Evolutionary conservation across 2,113 vertebrate species (phyloP), one percentile per base, ranked within the genome.

Genomic region (Cygnus buccinator): DNA sequence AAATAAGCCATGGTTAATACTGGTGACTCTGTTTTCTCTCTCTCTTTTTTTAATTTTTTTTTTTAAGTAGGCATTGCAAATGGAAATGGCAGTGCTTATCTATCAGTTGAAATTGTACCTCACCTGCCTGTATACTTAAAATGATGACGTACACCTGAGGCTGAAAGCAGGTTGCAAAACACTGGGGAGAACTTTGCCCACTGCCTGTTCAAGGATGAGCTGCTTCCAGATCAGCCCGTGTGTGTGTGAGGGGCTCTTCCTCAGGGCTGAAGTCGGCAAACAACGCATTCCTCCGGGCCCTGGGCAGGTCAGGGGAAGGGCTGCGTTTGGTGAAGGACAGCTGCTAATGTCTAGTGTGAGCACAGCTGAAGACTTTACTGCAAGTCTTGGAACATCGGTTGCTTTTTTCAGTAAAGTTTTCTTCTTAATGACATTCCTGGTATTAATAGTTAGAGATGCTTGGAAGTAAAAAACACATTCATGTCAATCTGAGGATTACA

Each of bases 401-500:
- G 44, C 5, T 55, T 26, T 44, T 73, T 66, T 37, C 22, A 46
- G 58, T 66, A 33, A 84, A 66, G 23, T 39, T 92, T 87, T 73
- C 61, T 55, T 95, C 54, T 58, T 91, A 87, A 67, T 43, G 28
- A 23, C 21, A 37, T 84, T 93, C 81, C 35, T 75, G 33, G 52
- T 75, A 54, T 67, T 72, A 70, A 48, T 65, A 70, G 89, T 22
- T 80, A 61, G 35, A 82, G 62, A 82, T 5, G 21, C 90, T 78
- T 90, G 29, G 50, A 89, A 89, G 37, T 28, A 33, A 59, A 75
- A 92, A 95, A 21, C 35, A 72, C 33, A 20, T 58, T 88, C 29
- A n/a, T 76, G 63, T 80, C 89, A 76, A 66, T 93, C 74, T 84
- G 62, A 87, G 65, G 41, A 75, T 84, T 87, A 58, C 29, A 43